A percentile compares a stretch with the other conserved stretches of the same genome.
Evolutionary conservation across 2,113 vertebrate species (phyloP).

Genomic region (Oceanodroma tethys): DNA sequence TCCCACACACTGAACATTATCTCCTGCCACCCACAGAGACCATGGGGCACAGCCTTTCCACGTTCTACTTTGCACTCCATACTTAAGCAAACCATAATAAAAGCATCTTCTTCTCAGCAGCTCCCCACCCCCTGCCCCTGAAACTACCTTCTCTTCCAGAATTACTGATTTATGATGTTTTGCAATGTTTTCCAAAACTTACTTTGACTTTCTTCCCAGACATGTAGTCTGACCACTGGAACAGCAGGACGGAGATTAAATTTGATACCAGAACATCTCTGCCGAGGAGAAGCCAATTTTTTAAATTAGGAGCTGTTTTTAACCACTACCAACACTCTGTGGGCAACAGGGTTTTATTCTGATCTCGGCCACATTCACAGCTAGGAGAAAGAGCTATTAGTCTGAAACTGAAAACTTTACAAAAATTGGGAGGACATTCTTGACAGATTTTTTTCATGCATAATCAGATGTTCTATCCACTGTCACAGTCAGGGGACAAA

Average conservation of each 20-base stretch:
- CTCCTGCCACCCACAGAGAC: constrained; percentile 19
- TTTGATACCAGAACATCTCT: neutral
- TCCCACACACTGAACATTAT: constrained; percentile 21
- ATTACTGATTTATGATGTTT: neutral
- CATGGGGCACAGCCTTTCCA: neutral
- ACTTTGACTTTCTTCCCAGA: constrained; percentile 23
- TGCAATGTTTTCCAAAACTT: neutral
- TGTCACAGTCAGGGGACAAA: neutral
- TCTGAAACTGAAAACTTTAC: neutral
- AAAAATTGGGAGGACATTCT: neutral
- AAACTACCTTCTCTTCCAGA: neutral
- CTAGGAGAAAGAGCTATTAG: neutral
- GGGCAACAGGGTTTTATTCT: neutral
- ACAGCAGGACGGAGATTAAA: neutral
- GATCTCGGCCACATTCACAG: neutral
- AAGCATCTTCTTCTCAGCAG: neutral
- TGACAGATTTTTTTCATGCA: neutral
- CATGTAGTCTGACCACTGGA: neutral
- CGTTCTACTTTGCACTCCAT: neutral
- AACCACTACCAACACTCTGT: neutral
- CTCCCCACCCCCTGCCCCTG: neutral
- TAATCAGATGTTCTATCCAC: neutral
- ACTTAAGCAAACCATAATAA: constrained; percentile 9
- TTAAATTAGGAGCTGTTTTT: neutral
- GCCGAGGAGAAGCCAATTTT: neutral